Evolutionary conservation across 2,888 invertebrate species (phyloP).

Genomic region (Drosophila heteroneura): DNA sequence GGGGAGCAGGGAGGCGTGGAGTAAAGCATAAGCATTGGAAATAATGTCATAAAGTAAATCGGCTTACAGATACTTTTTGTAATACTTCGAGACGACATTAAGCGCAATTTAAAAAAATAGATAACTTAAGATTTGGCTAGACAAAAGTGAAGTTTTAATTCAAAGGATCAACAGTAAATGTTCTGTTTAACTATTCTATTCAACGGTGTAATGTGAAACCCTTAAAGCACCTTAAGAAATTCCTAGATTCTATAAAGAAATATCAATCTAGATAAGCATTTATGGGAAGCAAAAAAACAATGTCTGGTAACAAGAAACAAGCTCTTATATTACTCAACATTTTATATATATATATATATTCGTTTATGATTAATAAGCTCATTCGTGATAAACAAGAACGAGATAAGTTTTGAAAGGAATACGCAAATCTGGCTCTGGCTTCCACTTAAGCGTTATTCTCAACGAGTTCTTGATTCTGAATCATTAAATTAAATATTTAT

Average conservation of each 20-base stretch:
- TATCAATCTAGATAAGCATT: neutral
- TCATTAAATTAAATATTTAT: conserved; percentile 5
- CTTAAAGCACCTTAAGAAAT: neutral
- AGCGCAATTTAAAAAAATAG: conserved; percentile 19
- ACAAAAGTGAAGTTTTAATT: neutral
- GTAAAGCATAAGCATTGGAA: neutral
- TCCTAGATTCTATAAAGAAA: neutral
- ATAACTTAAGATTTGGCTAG: neutral
- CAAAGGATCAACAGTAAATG: neutral
- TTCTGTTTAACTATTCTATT: neutral
- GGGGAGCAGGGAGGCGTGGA: neutral
- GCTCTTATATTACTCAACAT: neutral
- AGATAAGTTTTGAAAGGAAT: neutral
- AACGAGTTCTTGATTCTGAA: neutral
- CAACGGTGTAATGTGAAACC: neutral
- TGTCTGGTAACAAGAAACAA: neutral
- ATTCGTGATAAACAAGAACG: neutral
- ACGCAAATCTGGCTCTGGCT: neutral
- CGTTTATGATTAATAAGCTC: neutral
- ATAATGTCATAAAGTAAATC: conserved; percentile 35
- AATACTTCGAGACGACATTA: conserved; percentile 5
- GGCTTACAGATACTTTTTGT: conserved; percentile 33
- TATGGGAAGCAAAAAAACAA: too few species aligned
- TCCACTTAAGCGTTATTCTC: neutral
- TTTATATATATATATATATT: neutral